Evolutionary conservation across 2,888 invertebrate species (phyloP), one percentile per base, ranked within the genome.

Genomic region (Lomographa bimaculata): DNA sequence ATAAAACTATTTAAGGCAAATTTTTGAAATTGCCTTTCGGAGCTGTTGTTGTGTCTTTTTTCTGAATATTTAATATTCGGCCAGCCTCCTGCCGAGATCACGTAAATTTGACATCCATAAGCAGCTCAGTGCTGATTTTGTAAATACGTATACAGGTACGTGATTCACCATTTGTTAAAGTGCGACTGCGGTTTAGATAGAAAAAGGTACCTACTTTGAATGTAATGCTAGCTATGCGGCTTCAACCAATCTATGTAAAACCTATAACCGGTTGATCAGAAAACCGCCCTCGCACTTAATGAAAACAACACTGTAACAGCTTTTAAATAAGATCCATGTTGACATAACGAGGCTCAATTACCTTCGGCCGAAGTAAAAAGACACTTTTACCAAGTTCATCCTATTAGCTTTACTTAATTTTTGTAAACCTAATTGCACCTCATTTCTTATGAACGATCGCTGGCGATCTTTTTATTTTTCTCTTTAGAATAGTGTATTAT

Each of bases 1-100:
- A 80, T 87, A 79, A 79, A 82, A 76, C 75, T 81, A 82, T 79
- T 77, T 86, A 84, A 85, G 84, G 84, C 84, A 79, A 69, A 83
- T 82, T 86, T 83, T 75, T 75, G 77, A 81, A 86, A 83, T 81
- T 79, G 82, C 85, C 84, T 83, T 84, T 84, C 71, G 70, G 67
- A 79, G 79, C 85, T 81, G 78, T 79, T 77, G 73, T 77, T 78
- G 80, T 79, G 77, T 83, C 79, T 81, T 78, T 73, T 78, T 79
- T 81, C 82, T 79, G 76, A 83, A 79, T 83, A 81, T 85, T 62
- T 72, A 69, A 79, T 81, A 81, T 85, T 85, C 83, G 79, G 76
- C 73, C 75, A 70, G 74, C 70, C 72, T 74, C 73, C 71, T 61
- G 65, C 65, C 68, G 65, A 43, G 41, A 36, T 30, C 27, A 46